Evolutionary conservation across 2,797 vertebrate species (phyloP), one percentile per base, ranked within the genome.

Genomic region (Scomberomorus guttatus): DNA sequence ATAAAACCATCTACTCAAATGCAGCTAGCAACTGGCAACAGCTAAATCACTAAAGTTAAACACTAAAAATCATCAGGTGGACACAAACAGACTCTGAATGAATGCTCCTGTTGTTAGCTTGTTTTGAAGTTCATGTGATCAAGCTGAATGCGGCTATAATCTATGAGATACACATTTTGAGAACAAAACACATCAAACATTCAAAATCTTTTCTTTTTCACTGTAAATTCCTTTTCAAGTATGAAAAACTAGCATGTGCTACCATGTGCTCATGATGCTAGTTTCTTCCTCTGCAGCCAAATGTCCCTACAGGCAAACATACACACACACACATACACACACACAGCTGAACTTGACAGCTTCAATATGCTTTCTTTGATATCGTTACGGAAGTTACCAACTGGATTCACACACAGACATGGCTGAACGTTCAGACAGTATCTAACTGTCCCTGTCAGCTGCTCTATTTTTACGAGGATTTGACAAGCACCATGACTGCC

Each of bases 401-500:
- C 37, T 37, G 24, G 42, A 69, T 44, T 66, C 58, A 70, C 46
- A 50, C 27, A 37, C 8, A 66, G 54, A 34, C 25, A 13, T 37
- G 22, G 66, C 44, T 39, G 46, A 57, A 20, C 12, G 48, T 22
- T 68, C n/a, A 48, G 39, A 72, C 44, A 3, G 27, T n/a, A 20
- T 32, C 20, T 44, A 58, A 68, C 60, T 24, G 39, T 81, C 72
- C 63, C 22, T 79, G 46, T 60, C 51, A n/a, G 46, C 62, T 29
- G 42, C 51, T 50, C 79, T 87, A 89, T 87, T 89, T 93, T 89
- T 84, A 87, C n/a, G 44, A 73, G 59, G 20, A 61, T 81, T 80
- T 92, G 85, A 92, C 84, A 32, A 70, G 68, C 46, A 46, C 59
- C 15, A 50, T 17, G 56, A 80, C 70, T 13, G 66, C 24, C 56